Conservation (phyloP, 1,140 invertebrate species). For the Thaumatotibia leucotreta region DNA sequence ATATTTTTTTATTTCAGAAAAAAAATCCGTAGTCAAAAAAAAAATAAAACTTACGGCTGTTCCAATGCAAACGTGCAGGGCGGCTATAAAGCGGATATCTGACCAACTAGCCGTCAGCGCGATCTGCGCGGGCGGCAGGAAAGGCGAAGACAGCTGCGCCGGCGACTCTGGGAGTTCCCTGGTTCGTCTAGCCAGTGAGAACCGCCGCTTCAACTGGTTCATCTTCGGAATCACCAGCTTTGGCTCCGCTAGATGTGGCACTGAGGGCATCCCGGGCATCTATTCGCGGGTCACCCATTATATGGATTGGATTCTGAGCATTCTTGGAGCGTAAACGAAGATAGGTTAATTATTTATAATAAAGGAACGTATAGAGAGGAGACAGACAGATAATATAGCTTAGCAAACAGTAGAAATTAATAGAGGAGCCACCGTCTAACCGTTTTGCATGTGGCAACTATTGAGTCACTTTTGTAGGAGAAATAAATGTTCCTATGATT, state of each 20-base stretch:
- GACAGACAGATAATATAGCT: no score
- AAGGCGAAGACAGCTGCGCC: constrained; percentile 31
- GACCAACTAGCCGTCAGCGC: constrained; percentile 65
- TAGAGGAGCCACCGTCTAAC: no score
- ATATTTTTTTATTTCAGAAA: constrained; percentile 30
- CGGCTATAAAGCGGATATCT: constrained; percentile 22
- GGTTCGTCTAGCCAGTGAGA: constrained; percentile 34
- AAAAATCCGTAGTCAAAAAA: constrained; percentile 27
- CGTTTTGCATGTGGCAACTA: no score
- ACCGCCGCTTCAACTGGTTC: constrained; percentile 51
- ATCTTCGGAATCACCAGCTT: constrained; percentile 77
- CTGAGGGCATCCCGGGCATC: constrained; percentile 65
- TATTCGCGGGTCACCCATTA: constrained; percentile 74
- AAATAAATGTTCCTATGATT: no score
- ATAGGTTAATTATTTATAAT: constrained; percentile 29
- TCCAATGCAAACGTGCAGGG: constrained; percentile 24
- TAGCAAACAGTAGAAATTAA: no score
- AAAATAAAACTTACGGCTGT: constrained; percentile 36
- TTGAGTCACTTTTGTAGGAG: no score
- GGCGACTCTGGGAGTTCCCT: constrained; percentile 55
- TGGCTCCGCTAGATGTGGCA: constrained; percentile 67
- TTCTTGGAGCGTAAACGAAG: constrained; percentile 32
- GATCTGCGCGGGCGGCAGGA: constrained; percentile 70
- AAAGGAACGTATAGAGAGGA: background rate
- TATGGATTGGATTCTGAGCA: constrained; percentile 73